Evolutionary conservation across 2,888 invertebrate species (phyloP).

Genomic region (Ferdinandea cuprea): DNA sequence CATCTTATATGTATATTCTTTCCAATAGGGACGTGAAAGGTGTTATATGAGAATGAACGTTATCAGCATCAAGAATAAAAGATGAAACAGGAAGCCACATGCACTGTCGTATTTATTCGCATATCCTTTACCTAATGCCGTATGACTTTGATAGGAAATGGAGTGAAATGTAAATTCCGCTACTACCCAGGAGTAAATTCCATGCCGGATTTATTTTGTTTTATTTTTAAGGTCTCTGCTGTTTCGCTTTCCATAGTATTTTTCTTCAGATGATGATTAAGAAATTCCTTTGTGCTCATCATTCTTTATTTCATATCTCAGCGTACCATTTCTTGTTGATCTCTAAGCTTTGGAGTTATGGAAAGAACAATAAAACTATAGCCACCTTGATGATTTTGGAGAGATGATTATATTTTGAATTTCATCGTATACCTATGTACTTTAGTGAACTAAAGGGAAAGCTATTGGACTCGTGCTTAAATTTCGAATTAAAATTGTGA

Average conservation of each 20-base stretch:
- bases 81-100: constrained; percentile 4
- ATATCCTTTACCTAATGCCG: constrained; percentile 43
- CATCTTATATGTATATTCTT: constrained; percentile 23
- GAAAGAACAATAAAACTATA: constrained; percentile 20
- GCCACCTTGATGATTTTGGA: neutral
- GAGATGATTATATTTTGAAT: neutral
- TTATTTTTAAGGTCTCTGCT: constrained; percentile 25
- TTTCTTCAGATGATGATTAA: constrained; percentile 39
- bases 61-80: constrained; percentile 14
- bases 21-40: constrained; percentile 24
- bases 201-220: constrained; percentile 33
- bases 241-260: constrained; percentile 13
- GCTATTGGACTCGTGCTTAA: no score
- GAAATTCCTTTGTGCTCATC: constrained; percentile 51
- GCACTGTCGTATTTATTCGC: constrained; percentile 40
- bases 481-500: no score
- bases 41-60: constrained; percentile 11
- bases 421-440: no score
- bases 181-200: constrained; percentile 38
- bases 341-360: constrained; percentile 1
- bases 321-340: constrained; percentile 8
- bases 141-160: constrained; percentile 44
- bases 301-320: constrained; percentile 8
- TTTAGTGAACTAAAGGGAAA: neutral
- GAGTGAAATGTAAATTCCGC: constrained; percentile 57